These are phyloP conservation scores for Melanargia galathea DNA, from an alignment of 2,888 invertebrate genomes.

Conservation along the genomic window DNA sequence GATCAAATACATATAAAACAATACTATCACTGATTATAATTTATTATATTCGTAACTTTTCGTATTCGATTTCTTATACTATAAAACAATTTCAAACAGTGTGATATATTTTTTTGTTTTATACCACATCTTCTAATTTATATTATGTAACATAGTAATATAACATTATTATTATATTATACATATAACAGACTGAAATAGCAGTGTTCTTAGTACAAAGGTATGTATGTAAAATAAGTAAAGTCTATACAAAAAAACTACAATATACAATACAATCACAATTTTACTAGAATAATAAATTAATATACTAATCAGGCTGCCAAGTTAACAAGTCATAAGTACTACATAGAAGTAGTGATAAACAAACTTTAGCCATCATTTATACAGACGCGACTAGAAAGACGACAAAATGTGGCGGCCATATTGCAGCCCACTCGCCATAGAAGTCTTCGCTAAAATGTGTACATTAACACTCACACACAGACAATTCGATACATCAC, in stretches of 20 bases:
- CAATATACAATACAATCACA: not conserved
- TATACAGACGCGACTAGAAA: too few species aligned
- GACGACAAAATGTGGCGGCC: too few species aligned
- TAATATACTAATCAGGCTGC: not conserved
- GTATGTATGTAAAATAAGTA: not conserved
- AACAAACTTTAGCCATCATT: too few species aligned
- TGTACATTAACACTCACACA: too few species aligned
- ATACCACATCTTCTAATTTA: too few species aligned
- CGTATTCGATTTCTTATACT: too few species aligned
- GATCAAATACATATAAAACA: not conserved
- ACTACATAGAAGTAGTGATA: not conserved
- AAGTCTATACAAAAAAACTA: slow-evolving; percentile 4
- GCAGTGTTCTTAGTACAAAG: not conserved
- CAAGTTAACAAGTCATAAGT: not conserved
- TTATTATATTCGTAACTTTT: not conserved
- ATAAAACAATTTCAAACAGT: not conserved
- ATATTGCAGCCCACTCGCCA: too few species aligned
- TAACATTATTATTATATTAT: not conserved
- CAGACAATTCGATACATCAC: too few species aligned
- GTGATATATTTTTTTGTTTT: not conserved
- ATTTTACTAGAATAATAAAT: not conserved
- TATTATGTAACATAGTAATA: not conserved
- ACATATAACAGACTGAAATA: too few species aligned
- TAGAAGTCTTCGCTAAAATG: too few species aligned
- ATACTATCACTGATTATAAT: not conserved